Percentiles rank a stretch among this genome's conserved stretches.
phyloP scores from a whole-genome alignment of 2,888 invertebrate genomes.

The Periphyllus acericola region DNA sequence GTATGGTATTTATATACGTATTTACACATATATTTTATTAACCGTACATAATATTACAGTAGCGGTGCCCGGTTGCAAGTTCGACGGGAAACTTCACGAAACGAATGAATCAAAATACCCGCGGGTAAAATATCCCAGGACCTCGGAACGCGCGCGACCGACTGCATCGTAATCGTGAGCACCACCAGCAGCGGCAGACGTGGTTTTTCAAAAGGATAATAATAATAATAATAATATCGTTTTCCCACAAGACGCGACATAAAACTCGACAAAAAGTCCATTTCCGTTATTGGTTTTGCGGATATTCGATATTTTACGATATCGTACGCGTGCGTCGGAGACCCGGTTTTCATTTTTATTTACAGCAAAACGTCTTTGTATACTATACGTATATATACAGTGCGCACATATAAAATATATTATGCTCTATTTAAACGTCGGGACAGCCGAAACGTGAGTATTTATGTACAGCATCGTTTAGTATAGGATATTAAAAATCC shows the following conservation, averaged over 20 bases:
- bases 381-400: background rate
- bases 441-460: background rate
- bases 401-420: background rate
- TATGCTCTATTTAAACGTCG: background rate
- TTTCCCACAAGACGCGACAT: background rate
- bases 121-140: background rate
- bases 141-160: background rate
- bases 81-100: background rate
- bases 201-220: background rate
- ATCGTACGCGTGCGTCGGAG: background rate
- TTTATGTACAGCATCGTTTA: background rate
- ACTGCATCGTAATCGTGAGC: background rate
- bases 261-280: slow-evolving; percentile 1
- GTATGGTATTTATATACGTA: background rate
- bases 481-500: slow-evolving; percentile 6
- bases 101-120: background rate
- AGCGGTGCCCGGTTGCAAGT: too few species aligned
- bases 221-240: background rate
- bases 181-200: background rate
- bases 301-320: background rate
- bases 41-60: background rate
- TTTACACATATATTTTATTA: too few species aligned
- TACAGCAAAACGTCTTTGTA: background rate
- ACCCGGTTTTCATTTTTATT: background rate
- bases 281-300: slow-evolving; percentile 9